Percentiles rank a stretch among this genome's conserved stretches.
Conservation (phyloP, 2,113 vertebrate genomes). For the Chloropsis cyanopogon region DNA sequence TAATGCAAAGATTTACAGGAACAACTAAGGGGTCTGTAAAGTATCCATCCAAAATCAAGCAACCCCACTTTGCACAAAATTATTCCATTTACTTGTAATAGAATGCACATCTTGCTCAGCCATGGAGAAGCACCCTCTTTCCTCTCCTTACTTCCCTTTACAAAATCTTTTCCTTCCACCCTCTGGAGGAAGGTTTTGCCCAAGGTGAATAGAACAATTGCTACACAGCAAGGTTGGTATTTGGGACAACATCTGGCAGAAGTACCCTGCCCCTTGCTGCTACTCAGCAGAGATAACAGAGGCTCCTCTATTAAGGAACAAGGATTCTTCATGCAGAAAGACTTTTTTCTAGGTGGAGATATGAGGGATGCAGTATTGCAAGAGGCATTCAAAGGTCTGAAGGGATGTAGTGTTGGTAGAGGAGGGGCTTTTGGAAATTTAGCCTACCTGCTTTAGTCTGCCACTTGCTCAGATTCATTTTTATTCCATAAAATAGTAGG, state of each 20-base stretch:
- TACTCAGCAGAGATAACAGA: not conserved
- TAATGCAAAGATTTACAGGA: not conserved
- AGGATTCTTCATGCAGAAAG: not conserved
- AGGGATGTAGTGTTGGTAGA: not conserved
- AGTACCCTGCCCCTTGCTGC: not conserved
- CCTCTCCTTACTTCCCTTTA: not conserved
- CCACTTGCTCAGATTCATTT: not conserved
- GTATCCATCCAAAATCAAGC: not conserved
- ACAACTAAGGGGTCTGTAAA: not conserved
- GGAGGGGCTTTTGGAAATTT: not conserved
- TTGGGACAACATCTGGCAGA: not conserved
- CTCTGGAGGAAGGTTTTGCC: not conserved
- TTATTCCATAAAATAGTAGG: not conserved
- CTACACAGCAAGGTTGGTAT: not conserved
- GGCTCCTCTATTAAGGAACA: not conserved
- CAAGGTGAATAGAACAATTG: not conserved
- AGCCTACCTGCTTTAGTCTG: not conserved
- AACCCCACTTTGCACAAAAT: not conserved
- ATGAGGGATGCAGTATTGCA: not conserved
- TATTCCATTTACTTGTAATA: not conserved
- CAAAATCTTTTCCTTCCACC: not conserved
- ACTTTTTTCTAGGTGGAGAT: not conserved
- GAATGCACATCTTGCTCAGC: not conserved
- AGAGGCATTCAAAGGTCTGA: not conserved
- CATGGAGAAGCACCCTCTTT: not conserved